Conservation (phyloP, 2,888 invertebrate species). For the Acanthosepion pharaonis region DNA sequence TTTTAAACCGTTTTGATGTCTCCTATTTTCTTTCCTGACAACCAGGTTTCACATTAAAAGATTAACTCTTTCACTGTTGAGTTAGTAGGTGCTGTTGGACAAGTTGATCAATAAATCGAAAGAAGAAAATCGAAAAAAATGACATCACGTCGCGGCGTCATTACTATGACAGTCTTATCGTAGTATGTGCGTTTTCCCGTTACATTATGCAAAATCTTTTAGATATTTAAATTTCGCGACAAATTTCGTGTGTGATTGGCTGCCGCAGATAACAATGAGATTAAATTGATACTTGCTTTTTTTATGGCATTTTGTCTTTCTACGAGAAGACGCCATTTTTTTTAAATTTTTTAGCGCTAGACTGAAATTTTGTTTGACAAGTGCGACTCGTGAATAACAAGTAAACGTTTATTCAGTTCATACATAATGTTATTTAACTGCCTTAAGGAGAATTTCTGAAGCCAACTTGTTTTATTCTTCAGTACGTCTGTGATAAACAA, state of each 20-base stretch:
- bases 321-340: background rate
- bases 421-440: no score
- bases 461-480: no score
- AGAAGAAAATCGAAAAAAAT: background rate
- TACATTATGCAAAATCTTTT: background rate
- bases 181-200: background rate
- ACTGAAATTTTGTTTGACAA: background rate
- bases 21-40: background rate
- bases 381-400: background rate
- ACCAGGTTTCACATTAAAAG: background rate
- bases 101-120: background rate
- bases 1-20: no score
- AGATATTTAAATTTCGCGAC: background rate
- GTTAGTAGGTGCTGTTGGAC: background rate
- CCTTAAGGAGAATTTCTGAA: fast-evolving
- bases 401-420: no score
- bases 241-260: background rate
- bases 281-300: background rate
- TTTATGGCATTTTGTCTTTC: background rate
- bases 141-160: background rate
- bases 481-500: no score
- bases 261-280: background rate
- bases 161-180: background rate
- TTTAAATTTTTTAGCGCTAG: background rate
- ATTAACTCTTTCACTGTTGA: background rate